Evolutionary conservation across 2,888 invertebrate genomes (phyloP).

Genomic region (Choristoneura rosaceana): DNA sequence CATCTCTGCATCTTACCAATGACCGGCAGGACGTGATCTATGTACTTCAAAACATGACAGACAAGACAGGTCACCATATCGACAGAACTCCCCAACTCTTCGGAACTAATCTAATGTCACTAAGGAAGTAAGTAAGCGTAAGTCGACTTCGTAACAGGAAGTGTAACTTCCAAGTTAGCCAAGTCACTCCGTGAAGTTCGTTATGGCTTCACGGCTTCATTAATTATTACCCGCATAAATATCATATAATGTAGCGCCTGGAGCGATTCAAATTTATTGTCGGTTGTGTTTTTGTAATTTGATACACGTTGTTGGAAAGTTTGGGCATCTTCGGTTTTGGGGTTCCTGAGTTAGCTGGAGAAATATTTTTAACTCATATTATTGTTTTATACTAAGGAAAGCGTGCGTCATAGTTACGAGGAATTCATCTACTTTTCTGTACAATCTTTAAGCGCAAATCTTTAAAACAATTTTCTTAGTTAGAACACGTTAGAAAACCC

Average conservation of each 20-base stretch:
- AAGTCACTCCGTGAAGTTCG: slow-evolving; percentile 44
- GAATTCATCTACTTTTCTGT: too few relatives aligned
- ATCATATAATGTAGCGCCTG: slow-evolving; percentile 44
- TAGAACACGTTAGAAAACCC: too few relatives aligned
- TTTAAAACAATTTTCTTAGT: too few relatives aligned
- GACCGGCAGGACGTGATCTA: neutral
- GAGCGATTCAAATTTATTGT: slow-evolving; percentile 44
- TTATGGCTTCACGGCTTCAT: slow-evolving; percentile 44
- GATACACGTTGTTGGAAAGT: slow-evolving; percentile 30
- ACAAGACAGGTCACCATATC: slow-evolving; percentile 41
- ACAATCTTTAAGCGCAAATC: too few relatives aligned
- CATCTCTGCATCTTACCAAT: too few relatives aligned
- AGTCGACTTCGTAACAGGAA: slow-evolving; percentile 44
- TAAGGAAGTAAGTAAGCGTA: slow-evolving; percentile 54
- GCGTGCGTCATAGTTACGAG: too few relatives aligned
- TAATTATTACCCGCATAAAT: slow-evolving; percentile 47
- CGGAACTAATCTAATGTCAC: slow-evolving; percentile 57
- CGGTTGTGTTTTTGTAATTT: slow-evolving; percentile 39
- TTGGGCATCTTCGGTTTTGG: slow-evolving; percentile 8
- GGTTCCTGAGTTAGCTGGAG: neutral
- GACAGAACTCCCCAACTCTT: slow-evolving; percentile 19
- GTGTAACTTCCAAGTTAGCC: slow-evolving; percentile 41
- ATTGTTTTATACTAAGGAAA: too few relatives aligned
- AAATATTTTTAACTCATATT: neutral
- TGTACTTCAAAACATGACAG: slow-evolving; percentile 30